These are phyloP conservation scores for Petrocephalus microphthalmus DNA, from an alignment of 2,113 vertebrate species.

Conservation along the genomic window DNA sequence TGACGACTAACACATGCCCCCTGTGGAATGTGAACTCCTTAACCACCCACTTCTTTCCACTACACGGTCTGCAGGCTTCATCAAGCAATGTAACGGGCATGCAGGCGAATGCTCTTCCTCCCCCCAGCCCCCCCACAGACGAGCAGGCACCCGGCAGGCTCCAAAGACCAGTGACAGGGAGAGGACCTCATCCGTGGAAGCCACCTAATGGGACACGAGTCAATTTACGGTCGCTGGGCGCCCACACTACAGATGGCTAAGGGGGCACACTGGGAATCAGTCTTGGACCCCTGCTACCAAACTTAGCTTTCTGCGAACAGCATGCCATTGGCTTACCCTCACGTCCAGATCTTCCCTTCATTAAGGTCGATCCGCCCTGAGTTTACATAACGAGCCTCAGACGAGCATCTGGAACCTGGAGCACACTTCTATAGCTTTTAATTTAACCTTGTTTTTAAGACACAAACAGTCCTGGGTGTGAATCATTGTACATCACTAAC, in stretches of 20 bases:
- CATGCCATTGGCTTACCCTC: not conserved
- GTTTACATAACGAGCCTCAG: not conserved
- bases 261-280: not conserved
- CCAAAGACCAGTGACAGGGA: not conserved
- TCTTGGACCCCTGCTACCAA: not conserved
- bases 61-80: not conserved
- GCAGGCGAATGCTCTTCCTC: not conserved
- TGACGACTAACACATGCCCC: not conserved
- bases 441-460: not conserved
- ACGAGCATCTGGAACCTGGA: not conserved
- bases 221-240: not conserved
- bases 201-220: not conserved
- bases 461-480: not conserved
- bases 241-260: not conserved
- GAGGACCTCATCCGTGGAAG: not conserved
- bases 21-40: not conserved
- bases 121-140: not conserved
- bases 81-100: not conserved
- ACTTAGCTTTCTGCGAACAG: not conserved
- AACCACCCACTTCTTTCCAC: not conserved
- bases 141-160: not conserved
- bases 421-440: not conserved
- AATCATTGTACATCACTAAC: not conserved
- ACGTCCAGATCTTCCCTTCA: not conserved
- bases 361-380: not conserved